These are phyloP conservation scores for Drosophila borealis DNA, from an alignment of 2,888 invertebrate genomes.

Conservation along the genomic window DNA sequence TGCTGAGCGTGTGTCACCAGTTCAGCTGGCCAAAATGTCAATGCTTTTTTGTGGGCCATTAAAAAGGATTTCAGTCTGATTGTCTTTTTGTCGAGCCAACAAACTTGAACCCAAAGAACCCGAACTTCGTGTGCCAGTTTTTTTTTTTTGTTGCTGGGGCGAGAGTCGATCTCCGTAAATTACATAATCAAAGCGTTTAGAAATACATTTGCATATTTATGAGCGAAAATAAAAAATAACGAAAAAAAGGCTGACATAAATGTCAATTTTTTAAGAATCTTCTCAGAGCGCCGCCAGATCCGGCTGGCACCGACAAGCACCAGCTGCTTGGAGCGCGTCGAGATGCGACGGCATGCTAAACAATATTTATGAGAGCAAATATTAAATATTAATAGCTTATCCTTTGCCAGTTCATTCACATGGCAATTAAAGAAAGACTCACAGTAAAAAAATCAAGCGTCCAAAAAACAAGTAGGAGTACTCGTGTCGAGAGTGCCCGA, in stretches of 20 bases:
- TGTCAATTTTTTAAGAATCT: conserved; percentile 61
- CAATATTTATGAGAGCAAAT: conserved; percentile 48
- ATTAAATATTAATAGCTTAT: conserved; percentile 39
- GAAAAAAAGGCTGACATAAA: conserved; percentile 33
- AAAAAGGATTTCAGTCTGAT: conserved; percentile 55
- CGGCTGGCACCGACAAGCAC: conserved; percentile 82
- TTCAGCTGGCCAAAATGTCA: conserved; percentile 67
- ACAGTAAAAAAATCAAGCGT: conserved; percentile 3
- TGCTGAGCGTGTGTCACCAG: conserved; percentile 58
- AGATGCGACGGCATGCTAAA: conserved; percentile 18
- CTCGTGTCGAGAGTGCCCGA: too few species aligned
- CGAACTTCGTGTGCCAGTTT: conserved; percentile 15
- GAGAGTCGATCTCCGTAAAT: conserved; percentile 38
- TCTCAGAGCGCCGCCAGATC: conserved; percentile 57
- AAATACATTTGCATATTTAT: conserved; percentile 70
- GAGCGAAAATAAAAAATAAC: conserved; percentile 69
- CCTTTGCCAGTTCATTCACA: conserved; percentile 81
- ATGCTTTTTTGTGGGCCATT: conserved; percentile 52
- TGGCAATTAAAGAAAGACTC: conserved; percentile 51
- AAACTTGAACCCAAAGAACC: conserved; percentile 37
- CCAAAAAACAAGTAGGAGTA: neutral
- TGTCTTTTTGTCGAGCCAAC: conserved; percentile 7
- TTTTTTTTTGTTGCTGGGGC: neutral
- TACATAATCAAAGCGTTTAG: conserved; percentile 63
- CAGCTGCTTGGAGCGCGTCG: conserved; percentile 14